phyloP scores from a whole-genome alignment of 2,888 invertebrate species.

The Hirtodrosophila confusa region DNA sequence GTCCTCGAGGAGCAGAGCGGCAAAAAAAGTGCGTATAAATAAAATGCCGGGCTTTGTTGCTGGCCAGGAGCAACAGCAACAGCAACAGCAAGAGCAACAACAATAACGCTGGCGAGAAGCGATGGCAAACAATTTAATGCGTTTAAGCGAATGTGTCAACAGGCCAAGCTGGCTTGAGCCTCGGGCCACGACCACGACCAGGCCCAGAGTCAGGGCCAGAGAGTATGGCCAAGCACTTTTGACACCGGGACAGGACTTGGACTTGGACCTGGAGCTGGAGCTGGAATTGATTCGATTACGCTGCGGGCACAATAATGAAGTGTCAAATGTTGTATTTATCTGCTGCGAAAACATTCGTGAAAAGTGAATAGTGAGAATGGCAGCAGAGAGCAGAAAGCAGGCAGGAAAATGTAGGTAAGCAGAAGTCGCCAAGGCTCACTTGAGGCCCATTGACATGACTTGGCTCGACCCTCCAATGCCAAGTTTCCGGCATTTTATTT shows the following conservation, averaged over 20 bases:
- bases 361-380: constrained; percentile 28
- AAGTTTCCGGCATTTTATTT: constrained; percentile 76
- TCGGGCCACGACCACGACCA: constrained; percentile 48
- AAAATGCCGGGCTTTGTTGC: constrained; percentile 39
- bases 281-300: constrained; percentile 80
- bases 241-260: constrained; percentile 60
- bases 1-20: constrained; percentile 24
- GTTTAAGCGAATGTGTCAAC: constrained; percentile 80
- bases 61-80: constrained; percentile 33
- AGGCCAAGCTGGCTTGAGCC: constrained; percentile 75
- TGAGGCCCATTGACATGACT: constrained; percentile 44
- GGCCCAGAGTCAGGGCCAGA: constrained; percentile 13
- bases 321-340: constrained; percentile 82
- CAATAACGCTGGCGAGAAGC: constrained; percentile 58
- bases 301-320: constrained; percentile 81
- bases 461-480: constrained; percentile 55
- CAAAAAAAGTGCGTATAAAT: constrained; percentile 57
- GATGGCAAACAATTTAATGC: constrained; percentile 79
- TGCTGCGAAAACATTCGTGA: constrained; percentile 70
- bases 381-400: constrained; percentile 17
- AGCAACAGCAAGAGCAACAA: constrained; percentile 33
- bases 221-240: constrained; percentile 70
- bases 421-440: constrained; percentile 53
- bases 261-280: constrained; percentile 28
- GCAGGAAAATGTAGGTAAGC: constrained; percentile 46